Percentiles rank a stretch among this genome's conserved stretches.
phyloP scores from a whole-genome alignment of 2,113 vertebrate species.

The Ageneiosus marmoratus region DNA sequence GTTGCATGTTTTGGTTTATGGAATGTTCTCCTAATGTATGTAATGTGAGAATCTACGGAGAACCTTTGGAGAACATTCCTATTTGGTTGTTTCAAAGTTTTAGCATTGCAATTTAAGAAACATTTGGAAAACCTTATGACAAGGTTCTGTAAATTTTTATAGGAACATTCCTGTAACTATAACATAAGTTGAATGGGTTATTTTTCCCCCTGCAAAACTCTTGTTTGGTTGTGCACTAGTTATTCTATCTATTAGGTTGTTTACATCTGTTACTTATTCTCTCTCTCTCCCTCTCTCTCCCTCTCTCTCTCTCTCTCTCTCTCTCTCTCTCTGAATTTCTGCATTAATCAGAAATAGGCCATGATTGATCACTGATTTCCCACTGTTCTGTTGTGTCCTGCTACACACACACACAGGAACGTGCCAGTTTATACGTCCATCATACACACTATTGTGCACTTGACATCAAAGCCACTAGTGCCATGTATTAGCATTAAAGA shows the following conservation, averaged over 20 bases:
- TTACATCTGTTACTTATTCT: background rate
- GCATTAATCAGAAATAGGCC: slow-evolving; percentile 17
- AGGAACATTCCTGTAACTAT: no score
- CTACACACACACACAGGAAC: slow-evolving; percentile 63
- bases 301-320: slow-evolving; percentile 30
- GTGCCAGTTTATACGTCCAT: slow-evolving; percentile 58
- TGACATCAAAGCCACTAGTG: slow-evolving; percentile 88
- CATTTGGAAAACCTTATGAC: no score
- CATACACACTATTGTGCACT: slow-evolving; percentile 76
- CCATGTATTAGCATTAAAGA: slow-evolving; percentile 89
- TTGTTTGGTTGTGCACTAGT: background rate
- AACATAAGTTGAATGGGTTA: no score
- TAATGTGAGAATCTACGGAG: no score
- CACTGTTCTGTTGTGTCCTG: slow-evolving; percentile 67
- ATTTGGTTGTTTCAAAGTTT: no score
- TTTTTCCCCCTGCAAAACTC: background rate
- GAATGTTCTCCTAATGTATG: no score
- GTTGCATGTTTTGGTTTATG: no score
- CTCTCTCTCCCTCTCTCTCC: slow-evolving; percentile 36
- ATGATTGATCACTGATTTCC: slow-evolving; percentile 73
- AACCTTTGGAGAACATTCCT: no score
- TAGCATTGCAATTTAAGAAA: no score
- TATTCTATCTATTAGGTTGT: background rate
- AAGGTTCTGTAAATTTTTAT: no score
- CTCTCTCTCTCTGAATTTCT: slow-evolving; percentile 44